phyloP scores from a whole-genome alignment of 2,888 invertebrate species.

The Chymomyza fuscimana region DNA sequence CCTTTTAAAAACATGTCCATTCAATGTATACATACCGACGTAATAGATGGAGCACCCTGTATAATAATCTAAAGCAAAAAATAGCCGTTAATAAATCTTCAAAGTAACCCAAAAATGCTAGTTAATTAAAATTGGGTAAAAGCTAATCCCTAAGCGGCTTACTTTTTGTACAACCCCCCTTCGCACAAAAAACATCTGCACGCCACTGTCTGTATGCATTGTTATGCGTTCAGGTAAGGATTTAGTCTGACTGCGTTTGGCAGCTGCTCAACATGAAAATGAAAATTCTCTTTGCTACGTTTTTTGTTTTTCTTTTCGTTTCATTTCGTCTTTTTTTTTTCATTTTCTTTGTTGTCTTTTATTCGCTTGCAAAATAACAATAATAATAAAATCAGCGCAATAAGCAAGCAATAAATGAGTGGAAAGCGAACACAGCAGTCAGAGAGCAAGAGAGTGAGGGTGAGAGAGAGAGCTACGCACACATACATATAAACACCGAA shows the following conservation, averaged over 20 bases:
- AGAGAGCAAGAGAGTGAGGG: neutral
- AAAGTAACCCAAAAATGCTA: no score
- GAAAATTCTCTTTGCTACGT: constrained; percentile 43
- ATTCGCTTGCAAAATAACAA: constrained; percentile 55
- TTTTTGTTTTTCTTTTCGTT: constrained; percentile 9
- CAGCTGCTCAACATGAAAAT: constrained; percentile 70
- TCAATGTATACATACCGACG: no score
- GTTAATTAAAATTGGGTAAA: no score
- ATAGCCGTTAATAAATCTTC: no score
- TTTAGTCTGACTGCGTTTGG: constrained; percentile 46
- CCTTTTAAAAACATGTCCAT: no score
- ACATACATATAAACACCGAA: neutral
- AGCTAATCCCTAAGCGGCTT: no score
- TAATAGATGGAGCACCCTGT: no score
- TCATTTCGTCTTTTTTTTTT: constrained; percentile 29
- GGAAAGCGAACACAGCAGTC: no score
- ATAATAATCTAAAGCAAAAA: no score
- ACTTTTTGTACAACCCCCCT: no score
- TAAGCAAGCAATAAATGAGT: constrained; percentile 57
- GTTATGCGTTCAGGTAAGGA: constrained; percentile 49
- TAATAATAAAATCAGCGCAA: constrained; percentile 71
- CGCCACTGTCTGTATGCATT: neutral
- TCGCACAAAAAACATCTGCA: no score
- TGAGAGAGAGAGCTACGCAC: neutral
- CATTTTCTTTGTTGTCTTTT: constrained; percentile 42